Percentiles rank a stretch among this genome's conserved stretches.
phyloP scores from a whole-genome alignment of 2,113 vertebrate species.

The Muntiacus muntjak region DNA sequence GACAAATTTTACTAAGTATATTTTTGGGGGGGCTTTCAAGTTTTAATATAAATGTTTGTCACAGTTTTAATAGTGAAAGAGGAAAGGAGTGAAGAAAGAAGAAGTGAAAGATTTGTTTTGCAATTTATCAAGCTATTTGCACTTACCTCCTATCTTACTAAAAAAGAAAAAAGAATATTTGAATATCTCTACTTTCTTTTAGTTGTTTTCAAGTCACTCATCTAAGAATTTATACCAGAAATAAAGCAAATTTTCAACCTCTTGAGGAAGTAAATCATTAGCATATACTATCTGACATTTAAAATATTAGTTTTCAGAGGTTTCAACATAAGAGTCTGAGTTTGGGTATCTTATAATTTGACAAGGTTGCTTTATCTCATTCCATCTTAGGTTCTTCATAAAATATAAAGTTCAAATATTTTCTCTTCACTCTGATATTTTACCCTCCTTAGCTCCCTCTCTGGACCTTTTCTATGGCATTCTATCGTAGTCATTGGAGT shows the following conservation, averaged over 20 bases:
- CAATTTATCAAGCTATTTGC: not conserved
- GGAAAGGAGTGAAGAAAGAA: not conserved
- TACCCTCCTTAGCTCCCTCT: not conserved
- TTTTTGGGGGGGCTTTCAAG: not conserved
- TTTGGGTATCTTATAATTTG: not conserved
- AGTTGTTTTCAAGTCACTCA: not conserved
- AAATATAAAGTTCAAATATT: not conserved
- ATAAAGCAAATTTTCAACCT: not conserved
- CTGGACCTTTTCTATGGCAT: not conserved
- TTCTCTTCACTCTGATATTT: not conserved
- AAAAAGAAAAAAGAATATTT: not conserved
- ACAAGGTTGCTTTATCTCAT: not conserved
- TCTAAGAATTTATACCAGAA: not conserved
- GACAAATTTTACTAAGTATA: not conserved
- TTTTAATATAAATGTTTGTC: not conserved
- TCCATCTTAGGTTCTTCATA: not conserved
- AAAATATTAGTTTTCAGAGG: not conserved
- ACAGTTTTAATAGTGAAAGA: constrained; percentile 32
- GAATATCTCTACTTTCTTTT: not conserved
- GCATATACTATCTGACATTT: not conserved
- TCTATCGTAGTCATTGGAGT: not conserved
- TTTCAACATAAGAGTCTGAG: not conserved
- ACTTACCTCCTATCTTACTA: not conserved
- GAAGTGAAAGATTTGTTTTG: not conserved
- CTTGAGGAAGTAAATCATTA: not conserved